phyloP scores from a whole-genome alignment of 1,140 invertebrate species.

The Heliconius melpomene region DNA sequence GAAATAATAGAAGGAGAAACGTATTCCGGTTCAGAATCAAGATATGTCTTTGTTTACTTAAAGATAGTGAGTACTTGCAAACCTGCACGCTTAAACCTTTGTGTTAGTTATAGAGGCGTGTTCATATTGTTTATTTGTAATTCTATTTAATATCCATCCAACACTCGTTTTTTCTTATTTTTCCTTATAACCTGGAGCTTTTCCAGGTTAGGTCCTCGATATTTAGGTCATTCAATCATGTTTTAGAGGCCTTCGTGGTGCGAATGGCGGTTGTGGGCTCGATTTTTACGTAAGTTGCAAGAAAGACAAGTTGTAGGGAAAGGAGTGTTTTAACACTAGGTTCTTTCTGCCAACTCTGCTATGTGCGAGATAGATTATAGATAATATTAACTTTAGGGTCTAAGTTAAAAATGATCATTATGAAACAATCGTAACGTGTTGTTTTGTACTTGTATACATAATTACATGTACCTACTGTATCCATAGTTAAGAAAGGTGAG shows the following conservation, averaged over 20 bases:
- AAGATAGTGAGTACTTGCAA: conserved; percentile 29
- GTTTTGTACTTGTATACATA: conserved; percentile 21
- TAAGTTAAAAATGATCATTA: not conserved
- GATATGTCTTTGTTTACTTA: conserved; percentile 32
- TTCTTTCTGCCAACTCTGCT: too few species aligned
- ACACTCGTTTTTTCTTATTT: not conserved
- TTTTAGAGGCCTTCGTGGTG: too few species aligned
- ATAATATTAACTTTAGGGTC: too few species aligned
- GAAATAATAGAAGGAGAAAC: conserved; percentile 16
- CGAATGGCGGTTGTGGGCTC: too few species aligned
- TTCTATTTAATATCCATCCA: conserved; percentile 10
- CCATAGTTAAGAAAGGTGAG: conserved; percentile 41
- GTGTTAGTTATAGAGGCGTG: conserved; percentile 24
- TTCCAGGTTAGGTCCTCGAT: too few species aligned
- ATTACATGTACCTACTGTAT: conserved; percentile 4
- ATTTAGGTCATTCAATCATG: too few species aligned
- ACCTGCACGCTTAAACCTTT: conserved; percentile 24
- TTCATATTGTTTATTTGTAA: not conserved
- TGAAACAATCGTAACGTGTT: not conserved
- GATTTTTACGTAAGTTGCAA: too few species aligned
- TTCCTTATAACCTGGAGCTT: too few species aligned
- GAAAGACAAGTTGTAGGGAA: too few species aligned
- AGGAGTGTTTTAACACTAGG: too few species aligned
- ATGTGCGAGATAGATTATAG: too few species aligned
- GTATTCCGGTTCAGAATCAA: conserved; percentile 25